Percentiles rank a stretch among this genome's conserved stretches.
These are phyloP conservation scores for Nephila pilipes DNA, from an alignment of 1,140 invertebrate genomes.

Conservation along the genomic window DNA sequence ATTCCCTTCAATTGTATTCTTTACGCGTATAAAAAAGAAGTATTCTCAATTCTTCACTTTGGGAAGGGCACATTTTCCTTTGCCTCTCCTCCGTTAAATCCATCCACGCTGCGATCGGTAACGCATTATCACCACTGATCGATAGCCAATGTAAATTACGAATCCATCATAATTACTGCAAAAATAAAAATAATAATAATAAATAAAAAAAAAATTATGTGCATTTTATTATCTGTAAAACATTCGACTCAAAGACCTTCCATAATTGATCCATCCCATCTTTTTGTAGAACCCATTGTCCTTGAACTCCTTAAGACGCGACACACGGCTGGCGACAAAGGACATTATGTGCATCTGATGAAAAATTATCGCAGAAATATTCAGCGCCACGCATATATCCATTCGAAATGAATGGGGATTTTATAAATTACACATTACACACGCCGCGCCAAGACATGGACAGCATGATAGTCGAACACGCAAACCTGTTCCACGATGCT, in stretches of 20 bases:
- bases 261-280: too few species aligned
- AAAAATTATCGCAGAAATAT: background rate
- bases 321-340: constrained; percentile 17
- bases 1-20: too few species aligned
- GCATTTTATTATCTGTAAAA: background rate
- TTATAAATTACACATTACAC: constrained; percentile 15
- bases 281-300: background rate
- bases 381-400: constrained; percentile 39
- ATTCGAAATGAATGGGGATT: constrained; percentile 10
- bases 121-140: too few species aligned
- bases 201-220: too few species aligned
- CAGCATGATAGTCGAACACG: background rate
- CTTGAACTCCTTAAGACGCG: background rate
- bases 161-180: background rate
- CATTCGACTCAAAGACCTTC: too few species aligned
- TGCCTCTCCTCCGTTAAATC: too few species aligned
- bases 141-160: too few species aligned
- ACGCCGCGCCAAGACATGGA: background rate
- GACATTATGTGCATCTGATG: constrained; percentile 10
- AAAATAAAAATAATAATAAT: too few species aligned
- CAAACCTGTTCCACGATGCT: constrained; percentile 33
- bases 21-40: too few species aligned
- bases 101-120: too few species aligned
- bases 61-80: too few species aligned
- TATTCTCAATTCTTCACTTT: too few species aligned